A percentile compares a stretch with the other conserved stretches of the same genome.
Conservation (phyloP, 2,797 vertebrate genomes). For the Selene dorsalis region DNA sequence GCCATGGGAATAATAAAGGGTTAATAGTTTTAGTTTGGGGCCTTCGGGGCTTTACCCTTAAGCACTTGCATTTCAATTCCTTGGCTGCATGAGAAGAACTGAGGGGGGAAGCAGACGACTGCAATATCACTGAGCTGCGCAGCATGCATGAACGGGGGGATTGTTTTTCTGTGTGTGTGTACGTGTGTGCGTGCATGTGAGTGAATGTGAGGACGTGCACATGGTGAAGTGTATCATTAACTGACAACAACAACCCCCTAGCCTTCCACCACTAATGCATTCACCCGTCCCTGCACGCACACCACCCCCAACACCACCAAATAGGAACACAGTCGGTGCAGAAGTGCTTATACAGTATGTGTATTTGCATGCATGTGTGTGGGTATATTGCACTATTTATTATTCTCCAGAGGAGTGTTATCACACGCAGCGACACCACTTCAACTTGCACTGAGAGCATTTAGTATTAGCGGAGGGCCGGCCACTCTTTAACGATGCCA, state of each 20-base stretch:
- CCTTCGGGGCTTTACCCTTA: slow-evolving; percentile 60
- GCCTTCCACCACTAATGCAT: slow-evolving; percentile 50
- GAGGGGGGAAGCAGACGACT: slow-evolving; percentile 23
- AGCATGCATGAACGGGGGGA: slow-evolving; percentile 43
- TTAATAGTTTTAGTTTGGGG: slow-evolving; percentile 73
- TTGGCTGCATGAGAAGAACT: slow-evolving; percentile 47
- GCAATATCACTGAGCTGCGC: slow-evolving; percentile 47
- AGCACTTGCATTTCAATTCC: slow-evolving; percentile 70
- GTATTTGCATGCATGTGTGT: slow-evolving; percentile 20
- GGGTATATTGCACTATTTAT: slow-evolving; percentile 35
- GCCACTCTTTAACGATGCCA: slow-evolving; percentile 41
- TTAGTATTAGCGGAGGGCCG: slow-evolving; percentile 34
- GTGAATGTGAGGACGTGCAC: slow-evolving; percentile 1
- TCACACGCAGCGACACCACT: slow-evolving; percentile 36
- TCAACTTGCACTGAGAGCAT: slow-evolving; percentile 37
- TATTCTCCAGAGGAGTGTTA: slow-evolving; percentile 30
- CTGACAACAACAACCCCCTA: slow-evolving; percentile 50
- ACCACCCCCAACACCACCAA: slow-evolving; percentile 13
- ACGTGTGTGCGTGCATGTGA: neutral
- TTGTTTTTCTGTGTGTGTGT: slow-evolving; percentile 21
- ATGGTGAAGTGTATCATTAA: slow-evolving; percentile 57
- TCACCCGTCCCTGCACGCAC: slow-evolving; percentile 16
- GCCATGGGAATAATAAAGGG: slow-evolving; percentile 70
- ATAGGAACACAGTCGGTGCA: slow-evolving; percentile 12
- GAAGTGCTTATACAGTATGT: slow-evolving; percentile 32